A percentile compares a stretch with the other conserved stretches of the same genome.
Conservation (phyloP, 2,888 invertebrate species). For the Pyrgus malvae region DNA sequence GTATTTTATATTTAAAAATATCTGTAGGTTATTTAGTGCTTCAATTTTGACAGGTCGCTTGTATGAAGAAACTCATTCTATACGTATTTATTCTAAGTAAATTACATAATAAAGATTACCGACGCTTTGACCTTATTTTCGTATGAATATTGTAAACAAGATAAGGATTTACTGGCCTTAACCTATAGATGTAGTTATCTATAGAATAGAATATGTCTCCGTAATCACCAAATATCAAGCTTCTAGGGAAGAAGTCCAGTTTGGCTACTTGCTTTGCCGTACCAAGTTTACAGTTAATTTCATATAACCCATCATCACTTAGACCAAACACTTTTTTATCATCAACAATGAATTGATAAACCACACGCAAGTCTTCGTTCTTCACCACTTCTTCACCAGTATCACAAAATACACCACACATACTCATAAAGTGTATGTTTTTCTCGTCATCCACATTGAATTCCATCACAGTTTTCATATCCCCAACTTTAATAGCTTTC, state of each 20-base stretch:
- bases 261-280: conserved; percentile 56
- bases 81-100: background rate
- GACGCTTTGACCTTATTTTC: conserved; percentile 31
- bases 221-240: conserved; percentile 67
- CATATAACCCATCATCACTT: conserved; percentile 52
- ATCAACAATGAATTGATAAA: conserved; percentile 59
- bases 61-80: too few species aligned
- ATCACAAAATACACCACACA: conserved; percentile 68
- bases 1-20: too few species aligned
- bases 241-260: conserved; percentile 54
- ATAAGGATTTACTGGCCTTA: conserved; percentile 63
- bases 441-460: conserved; percentile 63
- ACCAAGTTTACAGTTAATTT: conserved; percentile 62
- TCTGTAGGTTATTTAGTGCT: too few species aligned
- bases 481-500: conserved; percentile 45
- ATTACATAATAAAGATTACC: conserved; percentile 15
- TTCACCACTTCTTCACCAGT: conserved; percentile 52
- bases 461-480: conserved; percentile 60
- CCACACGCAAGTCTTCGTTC: conserved; percentile 54
- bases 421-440: conserved; percentile 62
- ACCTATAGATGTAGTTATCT: conserved; percentile 56
- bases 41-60: too few species aligned
- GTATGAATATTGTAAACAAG: conserved; percentile 55
- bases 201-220: conserved; percentile 66
- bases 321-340: conserved; percentile 57